Evolutionary conservation across 2,888 invertebrate species (phyloP).

Genomic region (Helobdella robusta): DNA sequence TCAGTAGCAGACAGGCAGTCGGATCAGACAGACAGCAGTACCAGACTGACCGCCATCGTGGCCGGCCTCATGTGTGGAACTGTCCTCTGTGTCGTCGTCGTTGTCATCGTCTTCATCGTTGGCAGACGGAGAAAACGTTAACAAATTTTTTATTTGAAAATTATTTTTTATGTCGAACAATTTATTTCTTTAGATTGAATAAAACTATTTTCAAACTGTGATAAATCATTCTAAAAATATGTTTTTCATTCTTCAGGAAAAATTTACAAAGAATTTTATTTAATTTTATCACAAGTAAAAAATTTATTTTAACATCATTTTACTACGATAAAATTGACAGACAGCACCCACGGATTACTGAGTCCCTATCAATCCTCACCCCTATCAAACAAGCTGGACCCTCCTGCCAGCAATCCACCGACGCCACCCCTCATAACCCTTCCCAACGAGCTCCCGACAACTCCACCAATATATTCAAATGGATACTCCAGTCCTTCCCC

Average conservation of each 20-base stretch:
- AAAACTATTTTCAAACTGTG: background rate
- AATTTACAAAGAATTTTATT: background rate
- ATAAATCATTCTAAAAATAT: no score
- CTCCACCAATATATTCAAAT: conserved; percentile 16
- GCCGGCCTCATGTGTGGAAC: conserved; percentile 14
- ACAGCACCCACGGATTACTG: conserved; percentile 1
- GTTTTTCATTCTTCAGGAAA: no score
- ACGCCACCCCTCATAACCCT: conserved; percentile 4
- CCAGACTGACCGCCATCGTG: conserved; percentile 10
- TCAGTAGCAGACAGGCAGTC: background rate
- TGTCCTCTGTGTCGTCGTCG: conserved; percentile 1
- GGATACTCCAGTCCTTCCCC: background rate
- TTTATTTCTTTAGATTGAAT: background rate
- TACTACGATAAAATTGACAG: background rate
- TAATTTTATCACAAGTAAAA: background rate
- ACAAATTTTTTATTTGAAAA: background rate
- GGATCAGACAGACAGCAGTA: conserved; percentile 14
- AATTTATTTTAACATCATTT: background rate
- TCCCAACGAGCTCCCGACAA: conserved; percentile 8
- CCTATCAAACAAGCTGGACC: conserved; percentile 18
- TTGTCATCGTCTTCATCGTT: conserved; percentile 1
- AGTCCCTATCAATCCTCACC: conserved; percentile 23
- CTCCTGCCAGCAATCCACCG: background rate
- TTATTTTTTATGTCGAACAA: no score
- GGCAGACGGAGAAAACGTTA: conserved; percentile 14